Conservation (phyloP, 2,797 vertebrate genomes). For the Lindbergichthys nudifrons region DNA sequence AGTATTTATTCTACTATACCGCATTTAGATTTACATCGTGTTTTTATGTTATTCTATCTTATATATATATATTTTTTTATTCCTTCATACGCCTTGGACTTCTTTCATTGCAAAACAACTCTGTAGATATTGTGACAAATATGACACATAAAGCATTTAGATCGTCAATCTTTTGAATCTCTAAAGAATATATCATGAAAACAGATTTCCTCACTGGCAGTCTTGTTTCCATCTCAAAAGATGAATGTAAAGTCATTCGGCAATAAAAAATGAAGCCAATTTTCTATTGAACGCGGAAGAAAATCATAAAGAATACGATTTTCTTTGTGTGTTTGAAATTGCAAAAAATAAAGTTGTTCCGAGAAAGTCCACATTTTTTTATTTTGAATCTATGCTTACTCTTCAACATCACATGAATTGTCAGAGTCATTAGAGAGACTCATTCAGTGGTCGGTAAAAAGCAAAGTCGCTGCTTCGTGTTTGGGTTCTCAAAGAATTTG, state of each 20-base stretch:
- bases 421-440: neutral
- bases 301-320: neutral
- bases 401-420: neutral
- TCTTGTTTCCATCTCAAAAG: neutral
- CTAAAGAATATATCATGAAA: neutral
- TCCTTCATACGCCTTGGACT: too few relatives aligned
- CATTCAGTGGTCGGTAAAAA: constrained; percentile 4
- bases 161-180: too few relatives aligned
- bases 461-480: constrained; percentile 8
- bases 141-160: too few relatives aligned
- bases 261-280: neutral
- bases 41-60: too few relatives aligned
- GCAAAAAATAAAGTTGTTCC: neutral
- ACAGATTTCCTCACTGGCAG: neutral
- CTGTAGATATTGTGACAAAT: too few relatives aligned
- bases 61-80: too few relatives aligned
- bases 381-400: neutral
- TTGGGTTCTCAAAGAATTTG: constrained; percentile 27
- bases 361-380: neutral
- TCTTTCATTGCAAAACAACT: too few relatives aligned
- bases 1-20: too few relatives aligned
- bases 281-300: neutral
- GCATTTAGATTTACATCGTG: too few relatives aligned
- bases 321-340: neutral
- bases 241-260: neutral